A percentile compares a stretch with the other conserved stretches of the same genome.
phyloP scores from a whole-genome alignment of 2,797 vertebrate genomes.

The Coracias cyanogaster region DNA sequence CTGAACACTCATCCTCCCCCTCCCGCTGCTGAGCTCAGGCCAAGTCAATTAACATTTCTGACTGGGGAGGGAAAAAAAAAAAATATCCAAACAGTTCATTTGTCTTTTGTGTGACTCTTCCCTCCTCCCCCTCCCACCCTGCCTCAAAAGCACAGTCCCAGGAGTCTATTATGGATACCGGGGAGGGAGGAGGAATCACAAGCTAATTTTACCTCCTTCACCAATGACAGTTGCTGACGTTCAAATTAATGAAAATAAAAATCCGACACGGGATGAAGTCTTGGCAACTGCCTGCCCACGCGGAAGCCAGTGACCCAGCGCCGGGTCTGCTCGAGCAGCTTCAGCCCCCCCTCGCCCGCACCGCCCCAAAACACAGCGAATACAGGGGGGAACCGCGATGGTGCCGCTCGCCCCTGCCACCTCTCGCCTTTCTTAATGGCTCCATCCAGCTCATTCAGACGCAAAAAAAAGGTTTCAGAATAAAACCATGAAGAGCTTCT shows the following conservation, averaged over 20 bases:
- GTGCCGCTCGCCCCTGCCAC: background rate
- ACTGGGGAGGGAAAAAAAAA: constrained; percentile 8
- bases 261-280: constrained; percentile 49
- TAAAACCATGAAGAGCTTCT: background rate
- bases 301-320: constrained; percentile 58
- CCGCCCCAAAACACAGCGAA: constrained; percentile 18
- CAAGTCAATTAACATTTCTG: constrained; percentile 51
- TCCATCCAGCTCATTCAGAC: constrained; percentile 28
- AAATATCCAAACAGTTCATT: constrained; percentile 27
- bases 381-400: background rate
- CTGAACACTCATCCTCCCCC: background rate
- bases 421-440: background rate
- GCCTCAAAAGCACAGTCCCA: constrained; percentile 24
- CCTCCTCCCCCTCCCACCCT: constrained; percentile 17
- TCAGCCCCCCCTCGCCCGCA: background rate
- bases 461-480: background rate
- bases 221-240: constrained; percentile 60
- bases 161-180: constrained; percentile 7
- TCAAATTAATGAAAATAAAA: constrained; percentile 71
- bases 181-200: constrained; percentile 6
- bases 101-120: constrained; percentile 29
- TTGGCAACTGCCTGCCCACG: constrained; percentile 65
- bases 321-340: background rate
- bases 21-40: background rate
- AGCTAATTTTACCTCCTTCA: constrained; percentile 68